Evolutionary conservation across 2,797 vertebrate genomes (phyloP), one percentile per base, ranked within the genome.

Genomic region (Sebastes diaconus): DNA sequence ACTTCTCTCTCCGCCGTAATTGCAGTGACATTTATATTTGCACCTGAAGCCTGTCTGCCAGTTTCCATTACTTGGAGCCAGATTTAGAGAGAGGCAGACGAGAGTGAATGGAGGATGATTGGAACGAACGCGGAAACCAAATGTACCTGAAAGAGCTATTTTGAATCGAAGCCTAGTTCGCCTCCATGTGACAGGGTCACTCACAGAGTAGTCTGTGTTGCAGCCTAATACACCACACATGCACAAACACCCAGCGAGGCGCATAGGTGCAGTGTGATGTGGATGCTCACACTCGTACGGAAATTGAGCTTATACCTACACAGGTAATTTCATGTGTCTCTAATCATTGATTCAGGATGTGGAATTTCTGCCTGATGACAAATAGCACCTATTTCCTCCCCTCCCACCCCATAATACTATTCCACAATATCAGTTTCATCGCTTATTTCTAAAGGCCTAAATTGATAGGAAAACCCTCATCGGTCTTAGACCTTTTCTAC

Each of bases 11-110:
- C 76, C 10, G 6, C 82, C 5, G 34, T 93, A 94, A 94, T 94
- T 91, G 89, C 85, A 61, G 79, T 93, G 93, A 92, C 92, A 91
- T 94, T 95, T 91, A 91, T 92, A 93, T 92, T 92, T 92, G 85
- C 89, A 93, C 91, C 91, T 93, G 88, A 90, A 92, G 92, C 82
- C 89, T 79, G 90, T 88, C 87, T 92, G 90, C 92, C 90, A 90
- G 80, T 89, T 90, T 90, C 87, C 80, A 91, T 93, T 91, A 84
- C 87, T 81, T 81, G 80, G 61, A 81, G 86, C 80, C 85, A 81
- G 85, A 85, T 79, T 68, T 75, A 16, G 76, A 83, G 74, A 64
- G 75, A 82, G 52, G 73, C 42, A 30, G 83, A 79, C 75, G 5
- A 29, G 85, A 76, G 73, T 83, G 80, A 87, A 85, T 76, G 75